Evolutionary conservation across 2,888 invertebrate genomes (phyloP).

Genomic region (Ligdia adustata): DNA sequence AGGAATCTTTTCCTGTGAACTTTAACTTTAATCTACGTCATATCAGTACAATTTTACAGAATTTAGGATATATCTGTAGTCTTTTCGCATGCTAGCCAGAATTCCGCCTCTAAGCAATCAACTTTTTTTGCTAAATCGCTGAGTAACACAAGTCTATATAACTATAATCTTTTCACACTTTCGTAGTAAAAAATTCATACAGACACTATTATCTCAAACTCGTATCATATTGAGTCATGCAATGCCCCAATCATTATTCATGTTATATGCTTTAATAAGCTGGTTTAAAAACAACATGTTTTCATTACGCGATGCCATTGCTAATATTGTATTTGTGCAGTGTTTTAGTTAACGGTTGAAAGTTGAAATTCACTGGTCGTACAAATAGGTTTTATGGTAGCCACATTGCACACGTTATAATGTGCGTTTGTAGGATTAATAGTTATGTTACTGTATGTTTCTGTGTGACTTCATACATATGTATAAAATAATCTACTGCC

Average conservation of each 20-base stretch:
- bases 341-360: conserved; percentile 55
- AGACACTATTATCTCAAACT: background rate
- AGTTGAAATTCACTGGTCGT: conserved; percentile 43
- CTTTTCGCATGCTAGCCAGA: too few relatives aligned
- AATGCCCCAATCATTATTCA: conserved; percentile 74
- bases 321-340: conserved; percentile 63
- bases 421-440: conserved; percentile 10
- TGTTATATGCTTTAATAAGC: conserved; percentile 77
- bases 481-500: too few relatives aligned
- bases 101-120: too few relatives aligned
- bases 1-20: too few relatives aligned
- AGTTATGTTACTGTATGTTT: background rate
- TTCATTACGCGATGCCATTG: conserved; percentile 61
- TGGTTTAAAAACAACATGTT: conserved; percentile 81
- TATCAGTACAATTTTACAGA: too few relatives aligned
- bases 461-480: too few relatives aligned
- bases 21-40: too few relatives aligned
- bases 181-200: conserved; percentile 1
- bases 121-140: too few relatives aligned
- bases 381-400: conserved; percentile 27
- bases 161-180: background rate
- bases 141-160: too few relatives aligned
- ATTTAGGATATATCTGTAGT: too few relatives aligned
- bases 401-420: conserved; percentile 9
- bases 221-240: background rate